phyloP scores from a whole-genome alignment of 2,113 vertebrate genomes.

The Candoia aspera region DNA sequence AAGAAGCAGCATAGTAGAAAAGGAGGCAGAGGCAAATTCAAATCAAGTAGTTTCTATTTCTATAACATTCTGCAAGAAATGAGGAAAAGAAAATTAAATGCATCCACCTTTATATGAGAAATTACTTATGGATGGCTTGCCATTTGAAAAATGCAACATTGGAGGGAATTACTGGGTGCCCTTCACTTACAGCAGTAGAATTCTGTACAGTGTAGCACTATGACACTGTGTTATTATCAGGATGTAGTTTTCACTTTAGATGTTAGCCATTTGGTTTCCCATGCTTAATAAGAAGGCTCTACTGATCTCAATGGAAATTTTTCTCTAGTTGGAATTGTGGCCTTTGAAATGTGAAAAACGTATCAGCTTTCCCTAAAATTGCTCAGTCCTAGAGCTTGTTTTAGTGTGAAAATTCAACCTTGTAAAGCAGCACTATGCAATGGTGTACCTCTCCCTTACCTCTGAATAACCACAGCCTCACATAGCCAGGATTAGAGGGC shows the following conservation, averaged over 20 bases:
- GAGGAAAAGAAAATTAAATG: neutral
- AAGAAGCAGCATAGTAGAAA: constrained; percentile 64
- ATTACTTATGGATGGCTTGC: constrained; percentile 32
- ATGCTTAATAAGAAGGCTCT: neutral
- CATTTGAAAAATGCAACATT: constrained; percentile 58
- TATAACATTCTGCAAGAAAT: constrained; percentile 15
- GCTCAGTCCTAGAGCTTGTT: neutral
- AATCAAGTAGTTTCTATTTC: constrained; percentile 58
- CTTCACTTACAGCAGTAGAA: neutral
- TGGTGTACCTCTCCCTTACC: neutral
- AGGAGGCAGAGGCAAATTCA: constrained; percentile 63
- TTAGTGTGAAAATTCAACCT: neutral
- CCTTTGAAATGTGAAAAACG: neutral
- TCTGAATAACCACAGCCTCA: neutral
- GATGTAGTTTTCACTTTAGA: neutral
- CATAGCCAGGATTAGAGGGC: neutral
- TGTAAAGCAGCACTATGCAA: neutral
- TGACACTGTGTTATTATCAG: neutral
- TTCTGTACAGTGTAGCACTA: neutral
- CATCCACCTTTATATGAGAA: neutral
- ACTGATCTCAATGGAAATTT: neutral
- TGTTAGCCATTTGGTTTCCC: neutral
- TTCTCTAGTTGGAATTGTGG: neutral
- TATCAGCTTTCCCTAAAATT: neutral
- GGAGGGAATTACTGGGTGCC: neutral